These are phyloP conservation scores for Erynnis tages DNA, from an alignment of 2,888 invertebrate species.

Conservation along the genomic window DNA sequence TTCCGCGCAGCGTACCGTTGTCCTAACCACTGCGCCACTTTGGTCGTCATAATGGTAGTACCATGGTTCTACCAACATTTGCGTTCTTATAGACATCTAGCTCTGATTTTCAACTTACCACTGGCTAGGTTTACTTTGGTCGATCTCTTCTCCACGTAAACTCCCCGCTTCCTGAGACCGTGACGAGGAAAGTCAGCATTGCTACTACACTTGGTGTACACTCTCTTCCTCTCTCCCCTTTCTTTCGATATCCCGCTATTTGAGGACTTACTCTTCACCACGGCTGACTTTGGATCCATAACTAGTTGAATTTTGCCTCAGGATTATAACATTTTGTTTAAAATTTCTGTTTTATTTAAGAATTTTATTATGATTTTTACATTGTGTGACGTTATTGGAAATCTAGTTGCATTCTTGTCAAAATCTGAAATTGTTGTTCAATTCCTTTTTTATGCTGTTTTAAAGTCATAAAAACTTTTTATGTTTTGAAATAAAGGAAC, in stretches of 20 bases:
- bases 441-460: no score
- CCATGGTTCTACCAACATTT: no score
- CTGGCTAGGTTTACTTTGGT: slow-evolving; percentile 18
- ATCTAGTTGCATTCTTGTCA: no score
- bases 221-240: slow-evolving; percentile 19
- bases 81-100: no score
- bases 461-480: background rate
- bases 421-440: no score
- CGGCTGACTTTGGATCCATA: slow-evolving; percentile 41
- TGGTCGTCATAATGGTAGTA: no score
- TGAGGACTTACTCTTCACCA: slow-evolving; percentile 53
- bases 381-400: background rate
- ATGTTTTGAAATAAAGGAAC: no score
- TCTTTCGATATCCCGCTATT: slow-evolving; percentile 40
- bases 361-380: background rate
- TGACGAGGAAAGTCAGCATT: slow-evolving; percentile 43
- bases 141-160: slow-evolving; percentile 53
- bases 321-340: slow-evolving; percentile 17
- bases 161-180: slow-evolving; percentile 50
- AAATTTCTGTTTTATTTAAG: background rate
- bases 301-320: slow-evolving; percentile 12
- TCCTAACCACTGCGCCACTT: no score
- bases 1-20: no score
- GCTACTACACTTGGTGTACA: slow-evolving; percentile 45
- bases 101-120: slow-evolving; percentile 1